Base-by-base conservation (phyloP, 2,113 vertebrate genomes). In the Dascyllus trimaculatus region DNA sequence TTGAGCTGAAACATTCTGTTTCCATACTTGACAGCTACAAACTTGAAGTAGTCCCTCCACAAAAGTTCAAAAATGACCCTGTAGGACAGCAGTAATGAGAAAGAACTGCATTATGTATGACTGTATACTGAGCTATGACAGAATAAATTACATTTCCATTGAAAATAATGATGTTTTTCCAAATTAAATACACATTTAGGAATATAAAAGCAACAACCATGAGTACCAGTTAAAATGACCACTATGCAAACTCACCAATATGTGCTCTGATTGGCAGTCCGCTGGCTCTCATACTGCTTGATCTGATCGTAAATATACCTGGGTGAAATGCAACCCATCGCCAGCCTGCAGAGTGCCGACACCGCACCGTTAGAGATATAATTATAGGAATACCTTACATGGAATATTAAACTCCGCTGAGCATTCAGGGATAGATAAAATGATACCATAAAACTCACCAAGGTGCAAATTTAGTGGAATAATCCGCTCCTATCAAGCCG, bases 61-160 rank as follows among this genome's bases (percentile, higher is more conserved):
- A 95, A 52, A 68, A 97, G 94, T n/a, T 96, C 95, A 92, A 96
- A 97, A 69, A 96, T 90, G 15, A 96, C 94, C 96, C 96, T 96
- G 79, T 21, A 85, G n/a, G 13, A 89, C 75, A 84, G 18, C 0
- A 56, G 29, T 4, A 13, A 49, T 17, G 45, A 35, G 62, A 48
- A 17, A 60, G 13, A 66, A 8, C 66, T 48, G 5, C 19, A 9
- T 64, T 18, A 35, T 43, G 2, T 45, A 19, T 38, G 3, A 64
- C 7, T 17, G 7, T 43, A 40, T 9, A 38, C 1, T 54, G 6
- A 4, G 11, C 40, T 17, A 9, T 52, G 9, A 52, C n/a, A 43
- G 18, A 62, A 15, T 25, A 11, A 5, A 59, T 22, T n/a, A n/a
- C 4, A 43, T 62, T 53, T 17, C 5, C 22, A 11, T 25, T 38